These are phyloP conservation scores for Brachyopa scutellaris DNA, from an alignment of 2,888 invertebrate species.

Conservation along the genomic window DNA sequence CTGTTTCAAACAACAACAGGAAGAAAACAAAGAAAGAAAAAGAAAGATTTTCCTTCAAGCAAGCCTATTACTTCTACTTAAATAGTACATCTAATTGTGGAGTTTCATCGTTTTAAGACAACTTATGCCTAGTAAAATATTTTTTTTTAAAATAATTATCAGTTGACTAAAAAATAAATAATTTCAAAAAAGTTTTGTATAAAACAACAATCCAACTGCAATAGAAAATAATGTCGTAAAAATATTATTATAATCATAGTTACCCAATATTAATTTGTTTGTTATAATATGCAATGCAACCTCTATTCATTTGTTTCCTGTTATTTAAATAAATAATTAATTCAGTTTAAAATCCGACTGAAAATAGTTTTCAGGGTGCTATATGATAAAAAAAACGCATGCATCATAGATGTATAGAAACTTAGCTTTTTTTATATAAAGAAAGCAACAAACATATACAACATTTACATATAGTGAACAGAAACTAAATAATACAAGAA, in stretches of 20 bases:
- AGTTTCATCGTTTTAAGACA: conserved; percentile 57
- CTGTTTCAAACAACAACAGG: conserved; percentile 10
- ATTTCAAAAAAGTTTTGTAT: conserved; percentile 32
- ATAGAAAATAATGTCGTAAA: conserved; percentile 51
- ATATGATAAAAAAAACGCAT: conserved; percentile 73
- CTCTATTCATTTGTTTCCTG: conserved; percentile 71
- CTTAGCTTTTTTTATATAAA: conserved; percentile 8
- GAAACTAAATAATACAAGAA: conserved; percentile 51
- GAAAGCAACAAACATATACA: conserved; percentile 18
- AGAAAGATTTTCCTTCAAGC: conserved; percentile 66
- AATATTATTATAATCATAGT: conserved; percentile 45
- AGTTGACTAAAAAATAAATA: conserved; percentile 42
- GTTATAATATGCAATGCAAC: conserved; percentile 69
- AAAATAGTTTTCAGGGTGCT: conserved; percentile 82
- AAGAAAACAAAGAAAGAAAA: conserved; percentile 31
- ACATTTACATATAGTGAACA: neutral
- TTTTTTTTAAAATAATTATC: conserved; percentile 61
- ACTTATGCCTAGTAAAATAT: conserved; percentile 70
- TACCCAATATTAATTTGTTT: conserved; percentile 65
- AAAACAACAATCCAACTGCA: conserved; percentile 61
- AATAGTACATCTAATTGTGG: conserved; percentile 43
- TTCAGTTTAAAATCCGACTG: conserved; percentile 78
- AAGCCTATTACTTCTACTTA: conserved; percentile 62
- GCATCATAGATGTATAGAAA: neutral
- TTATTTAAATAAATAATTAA: conserved; percentile 71